Evolutionary conservation across 2,888 invertebrate genomes (phyloP).

Genomic region (Pharmacophagus antenor): DNA sequence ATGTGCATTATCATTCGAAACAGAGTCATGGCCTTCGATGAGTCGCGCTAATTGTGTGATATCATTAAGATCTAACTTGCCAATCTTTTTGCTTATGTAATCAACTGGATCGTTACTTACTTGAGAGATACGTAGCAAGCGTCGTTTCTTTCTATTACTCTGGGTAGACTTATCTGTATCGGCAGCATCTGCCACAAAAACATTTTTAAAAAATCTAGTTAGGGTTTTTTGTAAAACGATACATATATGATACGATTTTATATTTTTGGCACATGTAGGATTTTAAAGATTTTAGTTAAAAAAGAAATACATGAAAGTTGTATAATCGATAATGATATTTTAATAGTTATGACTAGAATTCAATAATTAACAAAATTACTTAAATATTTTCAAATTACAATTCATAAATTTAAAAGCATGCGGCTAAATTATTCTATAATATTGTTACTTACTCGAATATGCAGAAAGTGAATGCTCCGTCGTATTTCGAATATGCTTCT

Average conservation of each 20-base stretch:
- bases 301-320: not conserved
- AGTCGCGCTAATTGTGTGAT: constrained; percentile 65
- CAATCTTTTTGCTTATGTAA: constrained; percentile 64
- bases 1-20: constrained; percentile 38
- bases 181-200: constrained; percentile 51
- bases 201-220: not conserved
- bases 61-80: constrained; percentile 65
- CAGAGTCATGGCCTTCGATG: constrained; percentile 63
- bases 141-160: constrained; percentile 66
- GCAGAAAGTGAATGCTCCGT: constrained; percentile 57
- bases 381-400: too few relatives aligned
- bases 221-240: too few relatives aligned
- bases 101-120: constrained; percentile 73
- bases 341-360: not conserved
- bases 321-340: constrained; percentile 12
- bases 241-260: too few relatives aligned
- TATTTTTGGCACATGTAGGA: too few relatives aligned
- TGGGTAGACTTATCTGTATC: constrained; percentile 67
- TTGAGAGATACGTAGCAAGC: constrained; percentile 58
- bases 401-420: too few relatives aligned
- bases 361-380: too few relatives aligned
- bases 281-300: too few relatives aligned
- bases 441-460: constrained; percentile 60
- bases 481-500: constrained; percentile 57
- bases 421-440: not conserved